These are phyloP conservation scores for Schlechtendalia chinensis DNA, from an alignment of 1,140 invertebrate genomes.

Conservation along the genomic window DNA sequence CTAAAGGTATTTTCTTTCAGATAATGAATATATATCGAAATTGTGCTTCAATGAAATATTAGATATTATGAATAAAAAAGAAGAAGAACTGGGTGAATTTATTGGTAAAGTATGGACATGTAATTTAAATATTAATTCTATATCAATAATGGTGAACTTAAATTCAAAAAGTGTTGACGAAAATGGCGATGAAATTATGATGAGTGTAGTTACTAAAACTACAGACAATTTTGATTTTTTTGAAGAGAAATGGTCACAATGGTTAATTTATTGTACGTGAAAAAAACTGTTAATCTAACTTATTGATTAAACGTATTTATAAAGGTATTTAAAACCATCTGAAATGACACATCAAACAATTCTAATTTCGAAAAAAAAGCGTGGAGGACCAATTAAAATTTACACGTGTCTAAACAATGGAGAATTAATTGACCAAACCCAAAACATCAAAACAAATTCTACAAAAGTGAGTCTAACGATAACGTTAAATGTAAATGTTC, in stretches of 20 bases:
- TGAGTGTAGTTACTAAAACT: neutral
- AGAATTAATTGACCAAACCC: neutral
- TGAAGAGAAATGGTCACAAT: constrained; percentile 25
- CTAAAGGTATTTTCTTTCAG: neutral
- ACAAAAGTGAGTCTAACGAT: neutral
- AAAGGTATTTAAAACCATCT: neutral
- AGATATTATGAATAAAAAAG: neutral
- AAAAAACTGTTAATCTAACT: neutral
- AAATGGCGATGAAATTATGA: neutral
- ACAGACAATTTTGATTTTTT: neutral
- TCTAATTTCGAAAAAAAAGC: constrained; percentile 11
- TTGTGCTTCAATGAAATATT: constrained; percentile 8
- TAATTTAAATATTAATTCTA: neutral
- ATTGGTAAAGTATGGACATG: neutral
- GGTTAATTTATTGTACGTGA: neutral
- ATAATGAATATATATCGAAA: neutral
- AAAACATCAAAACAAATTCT: neutral
- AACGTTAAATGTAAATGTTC: neutral
- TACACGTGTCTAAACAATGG: neutral
- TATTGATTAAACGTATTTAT: neutral
- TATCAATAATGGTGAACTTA: neutral
- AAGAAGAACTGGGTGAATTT: constrained; percentile 19
- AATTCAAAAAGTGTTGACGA: neutral
- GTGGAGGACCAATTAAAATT: neutral
- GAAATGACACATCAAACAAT: neutral